Evolutionary conservation across 2,797 vertebrate species (phyloP).

Genomic region (Semotilus atromaculatus): DNA sequence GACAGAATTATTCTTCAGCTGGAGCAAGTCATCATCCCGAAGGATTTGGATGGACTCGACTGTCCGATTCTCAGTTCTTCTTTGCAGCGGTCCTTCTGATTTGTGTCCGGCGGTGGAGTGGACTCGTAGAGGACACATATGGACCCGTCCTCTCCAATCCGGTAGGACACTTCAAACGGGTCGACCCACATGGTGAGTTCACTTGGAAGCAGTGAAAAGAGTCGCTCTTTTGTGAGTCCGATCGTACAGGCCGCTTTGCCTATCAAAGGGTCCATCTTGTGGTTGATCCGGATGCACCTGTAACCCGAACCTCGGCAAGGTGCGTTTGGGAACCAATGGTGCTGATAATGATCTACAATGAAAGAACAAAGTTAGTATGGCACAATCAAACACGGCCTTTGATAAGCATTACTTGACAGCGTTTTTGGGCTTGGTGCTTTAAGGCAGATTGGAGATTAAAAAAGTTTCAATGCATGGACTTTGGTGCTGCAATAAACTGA

Average conservation of each 20-base stretch:
- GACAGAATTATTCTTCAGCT: constrained; percentile 63
- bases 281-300: constrained; percentile 81
- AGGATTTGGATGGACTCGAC: constrained; percentile 73
- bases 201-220: constrained; percentile 79
- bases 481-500: constrained; percentile 18
- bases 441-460: neutral
- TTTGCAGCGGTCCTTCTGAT: constrained; percentile 71
- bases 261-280: constrained; percentile 81
- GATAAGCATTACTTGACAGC: neutral
- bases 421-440: neutral
- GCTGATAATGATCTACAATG: constrained; percentile 74
- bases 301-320: constrained; percentile 80
- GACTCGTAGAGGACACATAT: constrained; percentile 81
- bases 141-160: constrained; percentile 81
- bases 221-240: constrained; percentile 74
- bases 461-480: constrained; percentile 3
- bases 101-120: constrained; percentile 56
- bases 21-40: constrained; percentile 76
- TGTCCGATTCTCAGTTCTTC: constrained; percentile 71
- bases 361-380: neutral
- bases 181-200: constrained; percentile 82
- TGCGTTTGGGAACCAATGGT: constrained; percentile 80
- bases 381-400: neutral
- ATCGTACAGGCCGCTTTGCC: constrained; percentile 75
- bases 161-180: constrained; percentile 82